These are phyloP conservation scores for Cantharis flavilabris DNA, from an alignment of 2,888 invertebrate species.

Conservation along the genomic window DNA sequence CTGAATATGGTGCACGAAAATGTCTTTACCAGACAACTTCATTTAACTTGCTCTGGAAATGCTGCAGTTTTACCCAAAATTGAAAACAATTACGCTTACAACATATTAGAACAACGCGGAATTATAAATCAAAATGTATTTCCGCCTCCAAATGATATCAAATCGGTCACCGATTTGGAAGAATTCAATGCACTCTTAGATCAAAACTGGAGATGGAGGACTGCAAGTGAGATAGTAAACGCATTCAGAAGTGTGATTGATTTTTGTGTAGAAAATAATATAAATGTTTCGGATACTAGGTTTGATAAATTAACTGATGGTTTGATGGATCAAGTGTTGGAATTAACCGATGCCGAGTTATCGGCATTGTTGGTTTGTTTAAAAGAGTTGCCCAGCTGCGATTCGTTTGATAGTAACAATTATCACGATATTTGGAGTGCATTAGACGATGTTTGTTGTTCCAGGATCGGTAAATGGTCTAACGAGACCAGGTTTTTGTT, in stretches of 20 bases:
- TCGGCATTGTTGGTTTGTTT: constrained; percentile 60
- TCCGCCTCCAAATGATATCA: background rate
- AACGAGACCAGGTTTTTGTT: constrained; percentile 61
- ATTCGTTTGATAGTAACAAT: constrained; percentile 61
- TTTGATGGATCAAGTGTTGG: constrained; percentile 58
- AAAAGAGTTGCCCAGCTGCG: constrained; percentile 59
- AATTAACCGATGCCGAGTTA: constrained; percentile 64
- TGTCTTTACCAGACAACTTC: background rate
- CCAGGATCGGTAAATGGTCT: constrained; percentile 57
- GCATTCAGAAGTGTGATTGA: constrained; percentile 43
- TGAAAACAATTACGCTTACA: constrained; percentile 39
- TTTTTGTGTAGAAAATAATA: constrained; percentile 43
- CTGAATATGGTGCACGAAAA: background rate
- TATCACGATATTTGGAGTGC: constrained; percentile 69
- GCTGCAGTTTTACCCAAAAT: constrained; percentile 25
- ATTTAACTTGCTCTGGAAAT: background rate
- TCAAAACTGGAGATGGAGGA: constrained; percentile 41
- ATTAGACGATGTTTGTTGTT: constrained; percentile 68
- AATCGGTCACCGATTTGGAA: constrained; percentile 8
- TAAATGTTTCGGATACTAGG: constrained; percentile 45
- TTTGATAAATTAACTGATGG: constrained; percentile 53
- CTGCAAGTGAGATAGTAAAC: constrained; percentile 44
- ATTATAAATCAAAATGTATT: background rate
- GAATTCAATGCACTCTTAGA: constrained; percentile 39
- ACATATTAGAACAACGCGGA: constrained; percentile 25